phyloP scores from a whole-genome alignment of 2,113 vertebrate species.

The Pachypanchax playfairii region DNA sequence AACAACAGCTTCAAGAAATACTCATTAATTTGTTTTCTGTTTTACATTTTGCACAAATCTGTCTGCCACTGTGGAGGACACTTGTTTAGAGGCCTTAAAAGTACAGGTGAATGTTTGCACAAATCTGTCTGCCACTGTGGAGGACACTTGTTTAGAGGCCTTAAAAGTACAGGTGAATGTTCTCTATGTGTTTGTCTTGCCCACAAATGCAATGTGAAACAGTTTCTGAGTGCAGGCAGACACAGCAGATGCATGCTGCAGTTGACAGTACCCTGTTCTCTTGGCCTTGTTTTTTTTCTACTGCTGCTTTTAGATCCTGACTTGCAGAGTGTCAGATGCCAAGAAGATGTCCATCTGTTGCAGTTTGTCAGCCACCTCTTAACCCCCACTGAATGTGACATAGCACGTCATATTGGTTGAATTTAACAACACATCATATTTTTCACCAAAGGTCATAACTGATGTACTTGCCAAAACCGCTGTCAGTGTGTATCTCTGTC shows the following conservation, averaged over 20 bases:
- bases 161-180: slow-evolving; percentile 24
- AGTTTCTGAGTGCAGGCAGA: slow-evolving; percentile 44
- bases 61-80: slow-evolving; percentile 1
- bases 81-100: slow-evolving; percentile 27
- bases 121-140: slow-evolving; percentile 4
- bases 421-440: slow-evolving; percentile 24
- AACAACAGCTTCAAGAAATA: slow-evolving; percentile 15
- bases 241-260: slow-evolving; percentile 23
- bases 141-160: slow-evolving; percentile 15
- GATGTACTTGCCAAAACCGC: slow-evolving; percentile 29
- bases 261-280: slow-evolving; percentile 43
- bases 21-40: slow-evolving; percentile 24
- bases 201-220: slow-evolving; percentile 26
- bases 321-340: slow-evolving; percentile 29
- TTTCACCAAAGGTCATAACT: slow-evolving; percentile 42
- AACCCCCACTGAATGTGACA: slow-evolving; percentile 30
- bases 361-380: slow-evolving; percentile 39
- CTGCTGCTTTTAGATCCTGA: slow-evolving; percentile 39
- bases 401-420: slow-evolving; percentile 17
- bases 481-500: slow-evolving; percentile 27
- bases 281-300: background rate
- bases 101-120: slow-evolving; percentile 15
- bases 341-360: slow-evolving; percentile 43
- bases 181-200: slow-evolving; percentile 3
- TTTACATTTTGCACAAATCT: slow-evolving; percentile 4